These are phyloP conservation scores for Barbus barbus DNA, from an alignment of 2,113 vertebrate genomes.

Conservation along the genomic window DNA sequence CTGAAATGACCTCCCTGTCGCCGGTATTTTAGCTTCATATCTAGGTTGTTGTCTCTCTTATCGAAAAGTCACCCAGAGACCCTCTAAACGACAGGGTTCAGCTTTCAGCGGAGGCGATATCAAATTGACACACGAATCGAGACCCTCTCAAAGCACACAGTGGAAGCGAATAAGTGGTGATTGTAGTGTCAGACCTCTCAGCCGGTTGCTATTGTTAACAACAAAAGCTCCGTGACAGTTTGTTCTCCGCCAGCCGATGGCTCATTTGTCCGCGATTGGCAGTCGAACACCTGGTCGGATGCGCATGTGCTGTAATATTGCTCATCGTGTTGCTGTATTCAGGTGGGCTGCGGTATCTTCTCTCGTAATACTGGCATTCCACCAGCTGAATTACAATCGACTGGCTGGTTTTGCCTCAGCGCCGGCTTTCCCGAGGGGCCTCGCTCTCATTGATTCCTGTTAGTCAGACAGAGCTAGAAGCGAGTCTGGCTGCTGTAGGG, in stretches of 20 bases:
- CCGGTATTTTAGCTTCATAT: neutral
- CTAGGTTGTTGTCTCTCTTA: conserved; percentile 10
- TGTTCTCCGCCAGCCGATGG: neutral
- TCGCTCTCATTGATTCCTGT: conserved; percentile 25
- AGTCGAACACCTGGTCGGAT: conserved; percentile 8
- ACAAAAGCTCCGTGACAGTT: neutral
- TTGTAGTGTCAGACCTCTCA: conserved; percentile 18
- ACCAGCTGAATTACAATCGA: neutral
- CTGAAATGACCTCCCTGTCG: neutral
- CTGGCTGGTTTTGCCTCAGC: neutral
- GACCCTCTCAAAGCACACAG: conserved; percentile 19
- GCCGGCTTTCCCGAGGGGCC: neutral
- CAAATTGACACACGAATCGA: neutral
- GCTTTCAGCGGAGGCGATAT: neutral
- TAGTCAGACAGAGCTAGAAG: neutral
- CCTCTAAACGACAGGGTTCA: neutral
- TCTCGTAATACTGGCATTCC: neutral
- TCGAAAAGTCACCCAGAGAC: neutral
- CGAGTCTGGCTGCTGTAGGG: neutral
- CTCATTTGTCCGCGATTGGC: conserved; percentile 19
- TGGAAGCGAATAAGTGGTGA: neutral
- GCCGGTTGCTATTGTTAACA: conserved; percentile 15
- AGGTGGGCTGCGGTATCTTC: neutral
- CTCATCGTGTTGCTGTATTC: no score
- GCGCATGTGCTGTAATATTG: neutral